These are phyloP conservation scores for Lacerta bilineata DNA, from an alignment of 2,797 vertebrate genomes.

Conservation along the genomic window DNA sequence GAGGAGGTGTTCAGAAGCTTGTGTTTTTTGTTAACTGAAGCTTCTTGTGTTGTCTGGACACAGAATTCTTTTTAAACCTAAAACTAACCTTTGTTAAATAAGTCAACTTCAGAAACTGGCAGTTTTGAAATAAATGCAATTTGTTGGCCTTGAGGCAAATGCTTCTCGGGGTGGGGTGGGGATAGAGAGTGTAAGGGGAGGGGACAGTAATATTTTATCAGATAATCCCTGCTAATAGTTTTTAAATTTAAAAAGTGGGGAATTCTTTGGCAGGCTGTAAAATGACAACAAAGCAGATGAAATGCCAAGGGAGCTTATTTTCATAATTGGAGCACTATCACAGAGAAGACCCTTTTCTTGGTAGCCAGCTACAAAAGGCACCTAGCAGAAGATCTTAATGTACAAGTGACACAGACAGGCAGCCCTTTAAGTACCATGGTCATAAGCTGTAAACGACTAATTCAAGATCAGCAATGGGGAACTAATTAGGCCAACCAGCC, in stretches of 20 bases:
- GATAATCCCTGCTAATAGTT: too few species aligned
- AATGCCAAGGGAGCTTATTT: background rate
- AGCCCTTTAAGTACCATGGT: too few species aligned
- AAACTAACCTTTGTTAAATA: background rate
- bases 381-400: background rate
- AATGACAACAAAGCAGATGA: background rate
- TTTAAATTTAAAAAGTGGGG: background rate
- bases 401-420: background rate
- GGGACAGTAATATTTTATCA: too few species aligned
- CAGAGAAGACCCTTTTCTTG: background rate
- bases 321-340: background rate
- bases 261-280: background rate
- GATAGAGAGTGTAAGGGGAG: too few species aligned
- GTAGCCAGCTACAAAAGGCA: background rate
- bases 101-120: background rate
- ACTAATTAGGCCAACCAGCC: too few species aligned
- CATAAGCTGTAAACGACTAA: too few species aligned
- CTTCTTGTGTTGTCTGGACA: background rate
- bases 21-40: background rate
- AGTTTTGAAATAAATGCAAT: background rate
- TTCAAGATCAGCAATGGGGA: too few species aligned
- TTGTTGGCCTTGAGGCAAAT: background rate
- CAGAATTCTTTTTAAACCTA: background rate
- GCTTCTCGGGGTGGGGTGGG: too few species aligned
- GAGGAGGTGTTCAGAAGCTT: background rate